Percentiles rank a stretch among this genome's conserved stretches.
phyloP scores from a whole-genome alignment of 2,113 vertebrate species.

The Capreolus pygargus region DNA sequence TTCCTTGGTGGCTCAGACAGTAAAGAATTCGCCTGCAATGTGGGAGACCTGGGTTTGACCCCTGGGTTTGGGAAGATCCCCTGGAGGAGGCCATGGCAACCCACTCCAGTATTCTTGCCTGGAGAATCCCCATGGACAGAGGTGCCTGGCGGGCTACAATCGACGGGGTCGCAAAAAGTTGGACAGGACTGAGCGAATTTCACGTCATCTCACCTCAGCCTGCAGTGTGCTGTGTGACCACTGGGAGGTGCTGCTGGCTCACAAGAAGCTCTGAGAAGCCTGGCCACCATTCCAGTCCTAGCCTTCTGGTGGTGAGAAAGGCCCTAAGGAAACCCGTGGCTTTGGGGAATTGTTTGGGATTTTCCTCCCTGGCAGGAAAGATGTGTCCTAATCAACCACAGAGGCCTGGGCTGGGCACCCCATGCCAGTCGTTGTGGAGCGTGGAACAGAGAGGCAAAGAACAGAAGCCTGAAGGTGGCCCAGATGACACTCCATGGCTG shows the following conservation, averaged over 20 bases:
- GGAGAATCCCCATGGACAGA: neutral
- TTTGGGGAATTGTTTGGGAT: neutral
- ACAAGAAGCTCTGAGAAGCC: neutral
- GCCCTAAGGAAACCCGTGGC: neutral
- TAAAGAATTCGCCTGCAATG: neutral
- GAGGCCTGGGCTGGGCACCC: neutral
- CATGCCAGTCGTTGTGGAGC: neutral
- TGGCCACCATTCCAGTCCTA: neutral
- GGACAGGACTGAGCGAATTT: neutral
- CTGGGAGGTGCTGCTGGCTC: neutral
- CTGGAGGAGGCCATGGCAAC: neutral
- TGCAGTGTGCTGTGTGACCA: neutral
- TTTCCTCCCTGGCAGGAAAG: neutral
- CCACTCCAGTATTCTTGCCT: neutral
- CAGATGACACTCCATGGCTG: neutral
- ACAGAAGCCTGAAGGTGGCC: neutral
- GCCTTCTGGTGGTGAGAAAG: neutral
- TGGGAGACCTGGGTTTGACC: neutral
- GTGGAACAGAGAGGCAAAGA: neutral
- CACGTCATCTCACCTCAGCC: neutral
- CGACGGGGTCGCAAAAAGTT: neutral
- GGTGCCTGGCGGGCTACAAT: neutral
- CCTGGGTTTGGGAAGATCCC: neutral
- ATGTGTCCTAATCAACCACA: neutral
- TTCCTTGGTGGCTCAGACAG: neutral